phyloP scores from a whole-genome alignment of 1,140 invertebrate species.

The Pogonomyrmex californicus region DNA sequence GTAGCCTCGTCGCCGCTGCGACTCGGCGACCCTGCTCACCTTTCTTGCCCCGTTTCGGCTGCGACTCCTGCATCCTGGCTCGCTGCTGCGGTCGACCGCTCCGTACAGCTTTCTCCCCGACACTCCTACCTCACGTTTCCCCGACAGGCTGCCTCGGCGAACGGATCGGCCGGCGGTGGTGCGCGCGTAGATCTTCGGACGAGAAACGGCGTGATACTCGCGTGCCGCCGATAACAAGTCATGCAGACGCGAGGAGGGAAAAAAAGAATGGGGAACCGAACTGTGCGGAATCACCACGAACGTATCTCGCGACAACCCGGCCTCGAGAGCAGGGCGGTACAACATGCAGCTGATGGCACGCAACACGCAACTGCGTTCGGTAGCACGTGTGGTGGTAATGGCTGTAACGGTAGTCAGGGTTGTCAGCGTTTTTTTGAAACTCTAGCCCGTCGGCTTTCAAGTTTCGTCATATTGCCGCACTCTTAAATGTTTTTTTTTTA shows the following conservation, averaged over 20 bases:
- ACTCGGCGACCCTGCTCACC: constrained; percentile 51
- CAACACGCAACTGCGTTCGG: not conserved
- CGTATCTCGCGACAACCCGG: constrained; percentile 8
- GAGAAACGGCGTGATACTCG: not conserved
- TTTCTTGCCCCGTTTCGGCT: constrained; percentile 87
- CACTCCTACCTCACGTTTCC: not conserved
- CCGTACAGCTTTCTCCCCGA: constrained; percentile 58
- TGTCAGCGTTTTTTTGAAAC: no score
- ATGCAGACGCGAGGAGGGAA: constrained; percentile 11
- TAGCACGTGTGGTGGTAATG: not conserved
- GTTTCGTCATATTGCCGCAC: no score
- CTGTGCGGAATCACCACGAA: not conserved
- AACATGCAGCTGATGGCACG: constrained; percentile 2
- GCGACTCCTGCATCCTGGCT: constrained; percentile 83
- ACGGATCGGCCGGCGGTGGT: not conserved
- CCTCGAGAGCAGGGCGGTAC: not conserved
- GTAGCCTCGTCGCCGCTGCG: not conserved
- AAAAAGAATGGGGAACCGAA: not conserved
- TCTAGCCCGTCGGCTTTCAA: no score
- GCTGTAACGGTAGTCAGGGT: not conserved
- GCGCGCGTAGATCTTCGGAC: not conserved
- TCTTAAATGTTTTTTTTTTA: no score
- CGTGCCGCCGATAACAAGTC: not conserved
- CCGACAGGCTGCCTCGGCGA: not conserved
- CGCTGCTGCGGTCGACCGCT: constrained; percentile 21